Conservation (phyloP, 2,888 invertebrate genomes). For the Parelbella ahira region DNA sequence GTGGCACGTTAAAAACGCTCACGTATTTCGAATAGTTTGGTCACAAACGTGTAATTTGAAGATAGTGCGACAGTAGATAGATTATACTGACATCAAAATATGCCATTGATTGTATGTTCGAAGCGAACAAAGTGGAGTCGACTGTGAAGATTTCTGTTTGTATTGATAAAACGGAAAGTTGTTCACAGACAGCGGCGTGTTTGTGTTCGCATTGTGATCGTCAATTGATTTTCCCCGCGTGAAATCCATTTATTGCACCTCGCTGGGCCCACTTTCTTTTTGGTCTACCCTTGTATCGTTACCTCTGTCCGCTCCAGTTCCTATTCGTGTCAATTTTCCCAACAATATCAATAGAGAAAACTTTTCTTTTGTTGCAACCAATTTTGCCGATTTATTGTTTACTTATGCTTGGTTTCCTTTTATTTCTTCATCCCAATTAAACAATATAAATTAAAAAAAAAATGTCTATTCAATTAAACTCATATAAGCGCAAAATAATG, state of each 20-base stretch:
- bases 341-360: conserved; percentile 3
- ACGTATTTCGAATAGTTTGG: too few species aligned
- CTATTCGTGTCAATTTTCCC: conserved; percentile 39
- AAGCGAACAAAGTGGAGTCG: too few species aligned
- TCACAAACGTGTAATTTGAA: too few species aligned
- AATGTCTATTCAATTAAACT: too few species aligned
- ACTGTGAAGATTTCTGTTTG: conserved; percentile 3
- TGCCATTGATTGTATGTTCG: too few species aligned
- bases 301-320: conserved; percentile 50
- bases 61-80: too few species aligned
- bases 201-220: conserved; percentile 29
- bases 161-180: conserved; percentile 9
- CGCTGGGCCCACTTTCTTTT: conserved; percentile 45
- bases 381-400: too few species aligned
- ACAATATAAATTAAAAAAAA: too few species aligned
- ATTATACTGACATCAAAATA: too few species aligned
- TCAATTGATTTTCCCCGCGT: conserved; percentile 43
- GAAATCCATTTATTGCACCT: conserved; percentile 56
- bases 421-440: too few species aligned
- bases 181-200: conserved; percentile 29
- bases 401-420: conserved; percentile 1
- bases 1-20: too few species aligned
- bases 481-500: too few species aligned
- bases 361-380: conserved; percentile 2
- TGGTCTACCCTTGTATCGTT: conserved; percentile 37